phyloP scores from a whole-genome alignment of 2,888 invertebrate genomes.

The Noctuana brunneofusca region DNA sequence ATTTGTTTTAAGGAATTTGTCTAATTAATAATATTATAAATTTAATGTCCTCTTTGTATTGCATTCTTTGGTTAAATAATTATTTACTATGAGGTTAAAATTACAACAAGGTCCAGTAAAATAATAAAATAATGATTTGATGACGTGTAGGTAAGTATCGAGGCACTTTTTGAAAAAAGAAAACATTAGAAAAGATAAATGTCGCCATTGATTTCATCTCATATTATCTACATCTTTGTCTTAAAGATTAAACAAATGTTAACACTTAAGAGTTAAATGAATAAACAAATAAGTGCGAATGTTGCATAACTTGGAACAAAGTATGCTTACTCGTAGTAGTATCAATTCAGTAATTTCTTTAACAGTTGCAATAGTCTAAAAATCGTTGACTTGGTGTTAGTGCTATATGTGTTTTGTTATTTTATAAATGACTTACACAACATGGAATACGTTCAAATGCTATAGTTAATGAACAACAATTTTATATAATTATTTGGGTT shows the following conservation, averaged over 20 bases:
- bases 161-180: not conserved
- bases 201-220: not conserved
- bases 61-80: no score
- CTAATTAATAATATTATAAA: no score
- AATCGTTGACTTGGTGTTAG: slow-evolving; percentile 16
- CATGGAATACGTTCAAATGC: slow-evolving; percentile 9
- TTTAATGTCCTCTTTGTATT: not conserved
- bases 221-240: not conserved
- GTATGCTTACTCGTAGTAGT: no score
- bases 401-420: slow-evolving; percentile 29
- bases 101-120: no score
- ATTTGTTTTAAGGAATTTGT: not conserved
- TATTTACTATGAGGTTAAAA: not conserved
- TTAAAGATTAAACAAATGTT: no score
- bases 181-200: not conserved
- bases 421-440: slow-evolving; percentile 18
- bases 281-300: slow-evolving; percentile 6
- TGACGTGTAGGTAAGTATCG: not conserved
- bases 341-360: not conserved
- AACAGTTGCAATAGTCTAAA: slow-evolving; percentile 24
- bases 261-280: not conserved
- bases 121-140: not conserved
- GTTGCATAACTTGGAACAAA: not conserved
- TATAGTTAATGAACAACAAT: slow-evolving; percentile 33
- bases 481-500: slow-evolving; percentile 23